Evolutionary conservation across 2,888 invertebrate genomes (phyloP).

Genomic region (Eupithecia tripunctaria): DNA sequence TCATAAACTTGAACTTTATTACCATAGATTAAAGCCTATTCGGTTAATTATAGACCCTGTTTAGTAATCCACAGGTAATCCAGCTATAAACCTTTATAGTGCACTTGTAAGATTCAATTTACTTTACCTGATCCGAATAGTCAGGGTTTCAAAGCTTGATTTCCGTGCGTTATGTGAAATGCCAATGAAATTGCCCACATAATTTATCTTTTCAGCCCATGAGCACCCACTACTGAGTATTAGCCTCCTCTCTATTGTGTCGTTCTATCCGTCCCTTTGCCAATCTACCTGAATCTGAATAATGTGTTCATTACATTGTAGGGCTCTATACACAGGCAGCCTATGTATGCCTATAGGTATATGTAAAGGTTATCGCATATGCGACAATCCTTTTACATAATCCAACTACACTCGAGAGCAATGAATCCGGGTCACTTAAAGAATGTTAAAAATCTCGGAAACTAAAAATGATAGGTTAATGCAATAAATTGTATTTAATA

Average conservation of each 20-base stretch:
- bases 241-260: neutral
- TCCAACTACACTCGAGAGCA: too few species aligned
- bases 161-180: neutral
- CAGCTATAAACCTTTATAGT: slow-evolving; percentile 22
- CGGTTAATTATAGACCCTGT: slow-evolving; percentile 23
- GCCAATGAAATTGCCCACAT: neutral
- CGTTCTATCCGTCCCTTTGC: neutral
- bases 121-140: slow-evolving; percentile 3
- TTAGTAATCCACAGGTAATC: slow-evolving; percentile 33
- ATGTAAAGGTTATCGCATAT: neutral
- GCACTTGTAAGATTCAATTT: slow-evolving; percentile 26
- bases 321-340: neutral
- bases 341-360: neutral
- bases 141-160: neutral
- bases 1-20: neutral
- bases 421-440: too few species aligned
- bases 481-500: too few species aligned
- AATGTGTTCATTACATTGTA: neutral
- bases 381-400: too few species aligned
- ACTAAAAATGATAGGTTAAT: too few species aligned
- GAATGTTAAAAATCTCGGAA: too few species aligned
- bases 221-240: neutral
- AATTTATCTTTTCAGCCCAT: neutral
- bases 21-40: slow-evolving; percentile 1
- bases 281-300: neutral